Conservation (phyloP, 92 coral and sea anemone genomes). For the Umimayanthus kanabou region DNA sequence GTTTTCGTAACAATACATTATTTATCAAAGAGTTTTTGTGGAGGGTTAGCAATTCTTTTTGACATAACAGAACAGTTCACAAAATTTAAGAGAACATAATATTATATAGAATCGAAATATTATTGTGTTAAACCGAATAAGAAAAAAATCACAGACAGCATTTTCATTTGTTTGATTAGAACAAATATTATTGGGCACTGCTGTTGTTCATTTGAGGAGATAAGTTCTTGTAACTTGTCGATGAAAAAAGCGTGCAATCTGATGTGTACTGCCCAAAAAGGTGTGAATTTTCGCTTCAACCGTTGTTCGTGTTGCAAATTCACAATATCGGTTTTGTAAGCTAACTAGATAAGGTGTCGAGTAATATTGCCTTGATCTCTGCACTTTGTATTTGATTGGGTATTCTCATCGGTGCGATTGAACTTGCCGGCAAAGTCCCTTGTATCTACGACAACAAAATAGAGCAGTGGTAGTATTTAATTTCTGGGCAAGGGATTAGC, state of each 20-base stretch:
- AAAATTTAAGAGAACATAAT: too few species aligned
- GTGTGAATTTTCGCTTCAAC: background rate
- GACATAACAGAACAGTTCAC: background rate
- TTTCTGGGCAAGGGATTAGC: background rate
- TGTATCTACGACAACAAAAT: conserved; percentile 24
- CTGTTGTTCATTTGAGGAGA: conserved; percentile 8
- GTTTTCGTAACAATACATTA: too few species aligned
- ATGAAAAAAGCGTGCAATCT: background rate
- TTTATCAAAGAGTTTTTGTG: too few species aligned
- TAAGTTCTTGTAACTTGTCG: background rate
- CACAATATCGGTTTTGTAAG: background rate
- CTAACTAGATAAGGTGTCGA: background rate
- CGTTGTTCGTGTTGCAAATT: background rate
- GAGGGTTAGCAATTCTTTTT: background rate
- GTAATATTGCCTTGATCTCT: background rate
- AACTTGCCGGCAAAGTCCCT: conserved; percentile 11
- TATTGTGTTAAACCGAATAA: background rate
- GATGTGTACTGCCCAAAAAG: background rate
- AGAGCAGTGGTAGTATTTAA: conserved; percentile 7
- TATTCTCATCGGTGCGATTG: background rate
- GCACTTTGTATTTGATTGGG: background rate
- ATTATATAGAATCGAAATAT: background rate
- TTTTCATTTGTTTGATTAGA: background rate
- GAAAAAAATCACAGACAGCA: background rate
- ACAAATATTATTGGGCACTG: background rate